A percentile compares a stretch with the other conserved stretches of the same genome.
Evolutionary conservation across 2,113 vertebrate genomes (phyloP).

Genomic region (Phaethon lepturus): DNA sequence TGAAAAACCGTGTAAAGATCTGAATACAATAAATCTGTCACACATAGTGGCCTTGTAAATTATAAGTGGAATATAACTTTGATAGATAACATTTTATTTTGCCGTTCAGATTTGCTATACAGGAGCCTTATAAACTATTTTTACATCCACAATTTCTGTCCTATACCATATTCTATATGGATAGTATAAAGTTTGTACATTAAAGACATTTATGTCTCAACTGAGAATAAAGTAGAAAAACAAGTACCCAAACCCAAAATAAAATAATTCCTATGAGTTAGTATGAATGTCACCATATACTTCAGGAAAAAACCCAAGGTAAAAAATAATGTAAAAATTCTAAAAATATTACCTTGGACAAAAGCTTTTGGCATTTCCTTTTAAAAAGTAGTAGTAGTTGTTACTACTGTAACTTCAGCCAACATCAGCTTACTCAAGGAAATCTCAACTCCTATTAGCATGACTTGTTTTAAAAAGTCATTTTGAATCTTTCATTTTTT

Average conservation of each 20-base stretch:
- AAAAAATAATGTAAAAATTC: neutral
- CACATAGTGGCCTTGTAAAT: neutral
- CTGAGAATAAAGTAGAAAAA: neutral
- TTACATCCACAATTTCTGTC: neutral
- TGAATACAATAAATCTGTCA: neutral
- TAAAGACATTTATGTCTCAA: neutral
- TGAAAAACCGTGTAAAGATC: neutral
- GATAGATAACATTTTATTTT: neutral
- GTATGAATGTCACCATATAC: neutral
- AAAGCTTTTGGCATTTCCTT: constrained; percentile 22
- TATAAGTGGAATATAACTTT: neutral
- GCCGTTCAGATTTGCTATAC: neutral
- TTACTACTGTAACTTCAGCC: neutral
- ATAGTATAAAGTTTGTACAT: neutral
- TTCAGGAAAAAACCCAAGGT: neutral
- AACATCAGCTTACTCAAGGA: constrained; percentile 23
- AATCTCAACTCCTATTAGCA: constrained; percentile 10
- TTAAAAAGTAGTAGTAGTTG: constrained; percentile 22
- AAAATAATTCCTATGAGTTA: neutral
- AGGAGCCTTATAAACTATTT: neutral
- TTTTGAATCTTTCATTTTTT: neutral
- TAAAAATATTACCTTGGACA: neutral
- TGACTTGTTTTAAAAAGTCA: neutral
- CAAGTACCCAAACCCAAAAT: neutral
- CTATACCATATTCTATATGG: neutral